These are phyloP conservation scores for Apostichopus parvimensis DNA, from an alignment of 35 echinoderm and acorn worm genomes.

Conservation along the genomic window DNA sequence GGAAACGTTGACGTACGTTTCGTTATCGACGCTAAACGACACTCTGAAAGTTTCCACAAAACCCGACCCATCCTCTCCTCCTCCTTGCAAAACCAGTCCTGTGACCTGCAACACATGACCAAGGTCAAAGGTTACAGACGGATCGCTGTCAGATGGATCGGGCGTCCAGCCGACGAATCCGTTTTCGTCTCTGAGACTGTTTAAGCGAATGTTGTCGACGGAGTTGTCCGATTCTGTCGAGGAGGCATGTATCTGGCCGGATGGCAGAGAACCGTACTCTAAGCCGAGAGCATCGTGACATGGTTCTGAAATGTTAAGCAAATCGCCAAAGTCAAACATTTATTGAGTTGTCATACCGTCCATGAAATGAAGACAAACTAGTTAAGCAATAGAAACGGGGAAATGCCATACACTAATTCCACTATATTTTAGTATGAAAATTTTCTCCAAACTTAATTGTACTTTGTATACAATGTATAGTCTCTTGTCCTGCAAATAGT, in stretches of 20 bases:
- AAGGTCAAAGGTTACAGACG: conserved; percentile 77
- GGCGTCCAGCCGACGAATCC: conserved; percentile 68
- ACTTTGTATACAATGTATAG: too few relatives aligned
- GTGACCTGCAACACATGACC: conserved; percentile 53
- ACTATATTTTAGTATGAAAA: too few relatives aligned
- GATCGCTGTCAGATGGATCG: conserved; percentile 36
- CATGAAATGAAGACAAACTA: too few relatives aligned
- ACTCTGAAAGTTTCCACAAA: conserved; percentile 70
- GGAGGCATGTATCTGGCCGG: conserved; percentile 52
- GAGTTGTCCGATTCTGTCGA: conserved; percentile 56
- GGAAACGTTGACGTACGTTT: conserved; percentile 63
- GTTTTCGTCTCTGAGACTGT: conserved; percentile 51
- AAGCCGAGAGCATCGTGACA: conserved; percentile 60
- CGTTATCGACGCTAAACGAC: conserved; percentile 63
- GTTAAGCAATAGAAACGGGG: too few relatives aligned
- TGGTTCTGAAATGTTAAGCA: neutral
- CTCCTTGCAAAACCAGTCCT: conserved; percentile 74
- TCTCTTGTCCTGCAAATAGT: too few relatives aligned
- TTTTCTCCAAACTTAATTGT: too few relatives aligned
- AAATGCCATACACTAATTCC: too few relatives aligned
- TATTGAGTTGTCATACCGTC: too few relatives aligned
- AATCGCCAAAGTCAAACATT: too few relatives aligned
- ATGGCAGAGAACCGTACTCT: conserved; percentile 32
- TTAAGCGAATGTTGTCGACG: conserved; percentile 55
- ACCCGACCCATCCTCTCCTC: conserved; percentile 42